phyloP scores from a whole-genome alignment of 2,113 vertebrate genomes.

The Ceuthmochares aereus region DNA sequence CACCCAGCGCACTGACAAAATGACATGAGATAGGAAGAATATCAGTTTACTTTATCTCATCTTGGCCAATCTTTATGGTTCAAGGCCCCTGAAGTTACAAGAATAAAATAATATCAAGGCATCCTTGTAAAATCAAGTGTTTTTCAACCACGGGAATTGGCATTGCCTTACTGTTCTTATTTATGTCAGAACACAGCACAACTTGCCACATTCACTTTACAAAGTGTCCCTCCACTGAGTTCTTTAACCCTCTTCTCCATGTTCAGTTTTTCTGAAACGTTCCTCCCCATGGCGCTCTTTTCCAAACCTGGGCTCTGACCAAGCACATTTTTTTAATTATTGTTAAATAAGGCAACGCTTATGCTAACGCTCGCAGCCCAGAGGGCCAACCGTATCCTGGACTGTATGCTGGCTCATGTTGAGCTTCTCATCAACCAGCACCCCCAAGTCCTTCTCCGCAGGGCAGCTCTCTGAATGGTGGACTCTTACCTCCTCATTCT shows the following conservation, averaged over 20 bases:
- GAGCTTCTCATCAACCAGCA: too few species aligned
- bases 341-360: neutral
- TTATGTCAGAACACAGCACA: neutral
- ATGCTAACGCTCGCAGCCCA: neutral
- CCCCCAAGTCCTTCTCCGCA: too few species aligned
- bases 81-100: neutral
- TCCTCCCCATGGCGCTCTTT: neutral
- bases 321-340: neutral
- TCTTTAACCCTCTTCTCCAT: neutral
- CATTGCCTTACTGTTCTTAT: neutral
- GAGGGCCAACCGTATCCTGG: too few species aligned
- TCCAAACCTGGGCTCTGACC: neutral
- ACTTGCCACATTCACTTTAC: neutral
- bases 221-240: neutral
- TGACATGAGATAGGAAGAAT: rapidly evolving
- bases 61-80: neutral
- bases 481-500: slow-evolving; percentile 43
- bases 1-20: neutral
- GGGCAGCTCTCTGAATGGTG: neutral
- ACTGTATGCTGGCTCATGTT: too few species aligned
- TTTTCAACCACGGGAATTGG: neutral
- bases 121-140: neutral
- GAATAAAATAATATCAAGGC: neutral
- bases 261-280: neutral
- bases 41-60: neutral